phyloP scores from a whole-genome alignment of 1,140 invertebrate genomes.

The Chrysopa pallens region DNA sequence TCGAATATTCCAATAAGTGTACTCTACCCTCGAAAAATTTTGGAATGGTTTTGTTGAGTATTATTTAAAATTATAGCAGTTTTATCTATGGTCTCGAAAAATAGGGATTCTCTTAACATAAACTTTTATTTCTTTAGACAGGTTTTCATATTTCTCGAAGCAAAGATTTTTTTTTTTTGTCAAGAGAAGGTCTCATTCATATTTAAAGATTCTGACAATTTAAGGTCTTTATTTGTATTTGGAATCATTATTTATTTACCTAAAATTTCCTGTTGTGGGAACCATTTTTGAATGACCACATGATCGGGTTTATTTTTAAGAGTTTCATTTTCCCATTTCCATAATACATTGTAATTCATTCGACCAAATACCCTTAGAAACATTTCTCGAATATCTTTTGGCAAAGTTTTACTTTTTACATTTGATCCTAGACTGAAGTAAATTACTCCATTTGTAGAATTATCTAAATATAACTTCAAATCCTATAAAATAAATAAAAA shows the following conservation, averaged over 20 bases:
- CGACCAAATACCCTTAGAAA: constrained; percentile 11
- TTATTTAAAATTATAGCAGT: too few relatives aligned
- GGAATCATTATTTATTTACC: neutral
- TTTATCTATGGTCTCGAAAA: too few relatives aligned
- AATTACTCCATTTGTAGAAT: constrained; percentile 16
- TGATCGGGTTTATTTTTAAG: constrained; percentile 1
- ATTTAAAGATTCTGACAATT: too few relatives aligned
- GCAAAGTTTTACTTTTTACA: constrained; percentile 9
- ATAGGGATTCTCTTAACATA: too few relatives aligned
- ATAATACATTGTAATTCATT: constrained; percentile 18
- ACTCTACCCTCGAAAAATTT: too few relatives aligned
- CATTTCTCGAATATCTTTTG: constrained; percentile 4
- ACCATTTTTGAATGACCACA: constrained; percentile 24
- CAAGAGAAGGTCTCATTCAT: too few relatives aligned
- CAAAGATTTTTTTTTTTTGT: too few relatives aligned
- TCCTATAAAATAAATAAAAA: constrained; percentile 9
- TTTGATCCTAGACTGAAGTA: constrained; percentile 19
- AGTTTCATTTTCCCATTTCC: constrained; percentile 18
- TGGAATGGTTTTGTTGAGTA: too few relatives aligned
- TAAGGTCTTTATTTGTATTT: too few relatives aligned
- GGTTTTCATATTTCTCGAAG: too few relatives aligned
- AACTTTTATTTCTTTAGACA: too few relatives aligned
- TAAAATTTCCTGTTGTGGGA: constrained; percentile 29
- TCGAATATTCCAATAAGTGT: too few relatives aligned
- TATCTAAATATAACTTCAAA: constrained; percentile 11